A percentile compares a stretch with the other conserved stretches of the same genome.
Conservation (phyloP, 2,888 invertebrate species). For the Athetis lepigone region DNA sequence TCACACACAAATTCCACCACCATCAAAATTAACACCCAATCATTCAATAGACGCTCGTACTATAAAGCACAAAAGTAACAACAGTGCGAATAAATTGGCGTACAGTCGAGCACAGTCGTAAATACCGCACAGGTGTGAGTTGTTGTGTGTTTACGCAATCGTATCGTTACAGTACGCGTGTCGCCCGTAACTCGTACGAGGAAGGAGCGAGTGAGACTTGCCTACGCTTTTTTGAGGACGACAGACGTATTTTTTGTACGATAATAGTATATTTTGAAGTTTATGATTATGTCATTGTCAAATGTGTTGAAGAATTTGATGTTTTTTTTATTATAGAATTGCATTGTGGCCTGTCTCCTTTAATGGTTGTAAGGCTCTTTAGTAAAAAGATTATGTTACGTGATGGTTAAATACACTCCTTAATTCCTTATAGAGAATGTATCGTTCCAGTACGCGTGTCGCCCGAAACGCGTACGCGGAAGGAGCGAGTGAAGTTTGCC, state of each 20-base stretch:
- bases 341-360: too few species aligned
- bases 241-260: constrained; percentile 7
- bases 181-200: constrained; percentile 63
- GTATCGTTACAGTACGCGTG: constrained; percentile 68
- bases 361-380: too few species aligned
- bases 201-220: constrained; percentile 55
- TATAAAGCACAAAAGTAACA: constrained; percentile 58
- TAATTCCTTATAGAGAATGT: too few species aligned
- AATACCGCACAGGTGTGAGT: constrained; percentile 73
- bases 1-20: not conserved
- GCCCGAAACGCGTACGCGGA: constrained; percentile 62
- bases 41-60: constrained; percentile 47
- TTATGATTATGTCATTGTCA: constrained; percentile 35
- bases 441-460: constrained; percentile 68
- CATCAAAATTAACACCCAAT: constrained; percentile 48
- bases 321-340: not conserved
- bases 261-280: constrained; percentile 13
- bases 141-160: constrained; percentile 72
- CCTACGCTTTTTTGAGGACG: constrained; percentile 38
- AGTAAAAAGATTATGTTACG: too few species aligned
- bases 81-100: constrained; percentile 53
- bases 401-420: too few species aligned
- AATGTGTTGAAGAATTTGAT: not conserved
- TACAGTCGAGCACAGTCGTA: constrained; percentile 63
- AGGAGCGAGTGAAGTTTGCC: constrained; percentile 52